Conservation (phyloP, 92 coral and sea anemone genomes). For the Epizoanthus rinbou region DNA sequence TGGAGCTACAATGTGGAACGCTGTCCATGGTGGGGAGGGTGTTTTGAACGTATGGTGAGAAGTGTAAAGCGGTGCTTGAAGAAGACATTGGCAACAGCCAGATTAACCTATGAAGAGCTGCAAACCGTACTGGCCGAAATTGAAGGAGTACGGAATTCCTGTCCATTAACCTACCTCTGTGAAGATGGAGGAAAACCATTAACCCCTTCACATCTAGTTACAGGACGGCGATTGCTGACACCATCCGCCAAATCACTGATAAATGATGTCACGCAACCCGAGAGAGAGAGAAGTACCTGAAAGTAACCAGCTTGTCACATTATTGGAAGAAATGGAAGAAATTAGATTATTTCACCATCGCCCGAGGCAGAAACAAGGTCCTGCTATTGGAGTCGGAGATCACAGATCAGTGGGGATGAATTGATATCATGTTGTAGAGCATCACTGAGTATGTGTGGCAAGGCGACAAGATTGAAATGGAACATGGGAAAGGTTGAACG, state of each 20-base stretch:
- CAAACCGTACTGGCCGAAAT: conserved; percentile 30
- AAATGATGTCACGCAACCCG: background rate
- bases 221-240: conserved; percentile 33
- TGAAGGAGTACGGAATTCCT: conserved; percentile 46
- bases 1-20: conserved; percentile 46
- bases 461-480: conserved; percentile 45
- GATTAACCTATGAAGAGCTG: conserved; percentile 39
- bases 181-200: conserved; percentile 40
- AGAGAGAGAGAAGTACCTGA: conserved; percentile 26
- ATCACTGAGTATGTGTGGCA: conserved; percentile 45
- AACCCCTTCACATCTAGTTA: conserved; percentile 37
- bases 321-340: conserved; percentile 37
- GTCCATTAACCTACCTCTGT: conserved; percentile 44
- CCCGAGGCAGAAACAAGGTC: conserved; percentile 36
- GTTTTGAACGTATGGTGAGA: conserved; percentile 48
- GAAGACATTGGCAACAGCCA: conserved; percentile 43
- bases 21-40: conserved; percentile 56
- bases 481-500: conserved; percentile 45
- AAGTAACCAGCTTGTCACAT: conserved; percentile 29
- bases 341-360: conserved; percentile 51
- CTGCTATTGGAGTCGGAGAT: conserved; percentile 32
- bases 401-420: no score
- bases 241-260: background rate
- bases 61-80: conserved; percentile 46
- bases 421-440: no score